Evolutionary conservation across 23 tunicate species (phyloP).

Genomic region (Styela clava): DNA sequence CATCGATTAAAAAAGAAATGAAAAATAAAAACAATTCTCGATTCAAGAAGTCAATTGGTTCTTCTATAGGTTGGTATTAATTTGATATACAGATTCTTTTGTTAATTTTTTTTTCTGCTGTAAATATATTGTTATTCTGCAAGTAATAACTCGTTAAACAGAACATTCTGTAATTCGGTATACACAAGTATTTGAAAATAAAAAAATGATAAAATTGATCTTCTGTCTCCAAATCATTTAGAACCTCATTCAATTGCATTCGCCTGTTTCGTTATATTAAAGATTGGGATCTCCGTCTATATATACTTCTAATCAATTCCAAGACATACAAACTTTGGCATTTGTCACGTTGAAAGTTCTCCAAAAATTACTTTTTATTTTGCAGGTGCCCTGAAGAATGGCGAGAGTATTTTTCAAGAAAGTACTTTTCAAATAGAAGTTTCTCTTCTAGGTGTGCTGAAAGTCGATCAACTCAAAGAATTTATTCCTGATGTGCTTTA

Average conservation of each 20-base stretch:
- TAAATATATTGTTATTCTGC: too few species aligned
- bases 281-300: not conserved
- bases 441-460: not conserved
- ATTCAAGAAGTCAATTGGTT: not conserved
- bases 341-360: not conserved
- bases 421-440: not conserved
- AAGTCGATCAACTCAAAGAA: not conserved
- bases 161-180: too few species aligned
- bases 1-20: conserved; percentile 17
- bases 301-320: not conserved
- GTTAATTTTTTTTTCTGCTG: too few species aligned
- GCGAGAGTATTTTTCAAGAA: not conserved
- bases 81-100: not conserved
- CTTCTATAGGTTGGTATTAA: not conserved
- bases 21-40: not conserved
- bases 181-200: not conserved
- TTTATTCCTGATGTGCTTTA: not conserved
- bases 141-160: too few species aligned
- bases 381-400: not conserved
- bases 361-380: too few species aligned
- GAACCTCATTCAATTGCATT: not conserved
- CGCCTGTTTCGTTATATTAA: not conserved
- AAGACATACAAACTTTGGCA: not conserved
- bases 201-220: not conserved
- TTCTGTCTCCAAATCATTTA: not conserved